Evolutionary conservation across 2,797 vertebrate genomes (phyloP).

Genomic region (Synaphobranchus kaupii): DNA sequence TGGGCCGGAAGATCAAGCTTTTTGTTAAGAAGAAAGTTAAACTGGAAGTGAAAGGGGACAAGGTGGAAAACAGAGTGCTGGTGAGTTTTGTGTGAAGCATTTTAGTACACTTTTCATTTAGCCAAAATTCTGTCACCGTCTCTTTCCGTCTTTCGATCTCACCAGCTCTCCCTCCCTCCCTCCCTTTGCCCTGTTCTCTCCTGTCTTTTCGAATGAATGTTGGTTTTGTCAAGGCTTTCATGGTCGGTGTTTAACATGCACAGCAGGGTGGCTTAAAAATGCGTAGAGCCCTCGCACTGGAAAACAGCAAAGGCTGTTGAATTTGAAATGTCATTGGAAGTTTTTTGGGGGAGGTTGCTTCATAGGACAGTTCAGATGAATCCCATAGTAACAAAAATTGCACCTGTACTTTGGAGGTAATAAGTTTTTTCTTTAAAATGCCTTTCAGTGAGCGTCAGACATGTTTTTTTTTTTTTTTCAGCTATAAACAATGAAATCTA

Average conservation of each 20-base stretch:
- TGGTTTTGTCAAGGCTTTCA: slow-evolving; percentile 16
- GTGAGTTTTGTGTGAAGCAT: slow-evolving; percentile 70
- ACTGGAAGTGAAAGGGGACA: slow-evolving; percentile 82
- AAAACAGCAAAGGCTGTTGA: neutral
- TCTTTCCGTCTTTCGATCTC: neutral
- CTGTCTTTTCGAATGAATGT: slow-evolving; percentile 4
- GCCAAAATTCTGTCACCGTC: slow-evolving; percentile 35
- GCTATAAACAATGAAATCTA: slow-evolving; percentile 55
- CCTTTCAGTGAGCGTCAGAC: slow-evolving; percentile 39
- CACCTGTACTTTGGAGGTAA: neutral
- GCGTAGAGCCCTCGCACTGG: neutral
- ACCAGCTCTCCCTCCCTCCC: neutral
- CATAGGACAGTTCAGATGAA: neutral
- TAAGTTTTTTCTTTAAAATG: slow-evolving; percentile 32
- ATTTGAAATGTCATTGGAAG: slow-evolving; percentile 19
- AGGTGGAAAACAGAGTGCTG: slow-evolving; percentile 90
- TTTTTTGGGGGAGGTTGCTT: neutral
- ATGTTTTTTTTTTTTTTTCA: slow-evolving; percentile 35
- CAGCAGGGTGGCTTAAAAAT: neutral
- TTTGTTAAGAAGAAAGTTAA: slow-evolving; percentile 79
- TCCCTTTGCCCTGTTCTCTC: slow-evolving; percentile 25
- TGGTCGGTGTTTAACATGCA: slow-evolving; percentile 22
- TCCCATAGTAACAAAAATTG: neutral
- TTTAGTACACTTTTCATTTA: neutral
- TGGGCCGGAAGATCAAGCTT: slow-evolving; percentile 89